Evolutionary conservation across 1,140 invertebrate species (phyloP).

Genomic region (Leptoteleia sp.): DNA sequence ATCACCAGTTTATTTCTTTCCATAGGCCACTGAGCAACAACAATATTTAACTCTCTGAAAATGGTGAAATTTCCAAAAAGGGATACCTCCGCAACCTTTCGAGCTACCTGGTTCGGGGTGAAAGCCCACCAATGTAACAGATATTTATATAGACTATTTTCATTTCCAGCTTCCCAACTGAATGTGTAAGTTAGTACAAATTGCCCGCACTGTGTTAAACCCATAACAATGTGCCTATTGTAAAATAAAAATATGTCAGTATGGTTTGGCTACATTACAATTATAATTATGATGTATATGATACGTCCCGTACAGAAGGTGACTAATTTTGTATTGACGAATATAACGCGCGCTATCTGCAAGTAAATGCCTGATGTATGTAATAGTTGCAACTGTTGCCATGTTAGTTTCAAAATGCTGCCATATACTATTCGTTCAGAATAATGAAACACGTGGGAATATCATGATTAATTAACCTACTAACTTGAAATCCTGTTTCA

Average conservation of each 20-base stretch:
- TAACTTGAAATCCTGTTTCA: too few species aligned
- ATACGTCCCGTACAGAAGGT: too few species aligned
- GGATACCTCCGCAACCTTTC: slow-evolving; percentile 85
- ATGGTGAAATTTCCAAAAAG: slow-evolving; percentile 86
- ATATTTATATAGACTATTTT: slow-evolving; percentile 81
- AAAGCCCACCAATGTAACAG: slow-evolving; percentile 88
- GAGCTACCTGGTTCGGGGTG: slow-evolving; percentile 83
- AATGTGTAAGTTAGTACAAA: slow-evolving; percentile 94
- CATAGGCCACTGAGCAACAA: slow-evolving; percentile 87
- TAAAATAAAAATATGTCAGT: slow-evolving; percentile 4
- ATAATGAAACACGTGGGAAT: too few species aligned
- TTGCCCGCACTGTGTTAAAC: slow-evolving; percentile 94
- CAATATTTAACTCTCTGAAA: slow-evolving; percentile 83
- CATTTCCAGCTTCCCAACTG: slow-evolving; percentile 82
- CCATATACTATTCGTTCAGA: too few species aligned
- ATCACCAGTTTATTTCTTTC: slow-evolving; percentile 85
- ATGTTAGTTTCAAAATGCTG: too few species aligned
- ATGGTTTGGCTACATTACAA: too few species aligned
- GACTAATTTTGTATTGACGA: too few species aligned
- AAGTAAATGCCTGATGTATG: too few species aligned
- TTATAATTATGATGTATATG: too few species aligned
- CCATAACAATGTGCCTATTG: slow-evolving; percentile 95
- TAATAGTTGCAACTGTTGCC: too few species aligned
- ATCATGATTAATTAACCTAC: too few species aligned
- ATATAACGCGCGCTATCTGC: too few species aligned